Base-by-base conservation (phyloP, 1,140 invertebrate species). In the Scaptodrosophila lebanonensis region DNA sequence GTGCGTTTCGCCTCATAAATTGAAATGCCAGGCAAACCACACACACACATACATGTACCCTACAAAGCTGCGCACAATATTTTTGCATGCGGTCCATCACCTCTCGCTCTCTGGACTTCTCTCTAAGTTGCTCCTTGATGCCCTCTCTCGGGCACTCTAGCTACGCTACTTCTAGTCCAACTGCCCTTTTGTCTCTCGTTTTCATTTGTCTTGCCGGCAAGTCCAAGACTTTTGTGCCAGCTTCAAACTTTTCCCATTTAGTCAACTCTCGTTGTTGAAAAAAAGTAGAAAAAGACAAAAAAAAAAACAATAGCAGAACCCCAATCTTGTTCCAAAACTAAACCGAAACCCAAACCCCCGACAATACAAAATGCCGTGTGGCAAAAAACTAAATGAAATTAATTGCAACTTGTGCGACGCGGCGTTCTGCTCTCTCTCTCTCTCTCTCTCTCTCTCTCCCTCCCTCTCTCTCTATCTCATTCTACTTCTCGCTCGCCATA, bases 201-300 rank as follows among this genome's bases (percentile, higher is more conserved):
- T 69, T 69, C 71, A 66, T 70, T 68, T 75, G 70, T 69, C 65
- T 66, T 75, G 70, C n/a, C n/a, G n/a, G n/a, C n/a, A n/a, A n/a
- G n/a, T 68, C 60, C 70, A 59, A 59, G 69, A 73, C 69, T 73
- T 73, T 65, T 68, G 59, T 68, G 64, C 68, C 64, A 68, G 73
- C 70, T 73, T 73, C 53, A 82, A 82, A 82, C 68, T 82, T 82
- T 82, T 82, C 75, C 73, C 75, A 82, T 82, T 82, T 82, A 79
- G 64, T 59, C 48, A 65, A 65, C 61, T 64, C 56, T 51, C 54
- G 35, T 59, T 50, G 54, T 16, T 30, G 66, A 32, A 40, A 22
- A 20, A 16, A 16, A 47, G 16, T 35, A 35, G 30, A 30, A 13
- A 13, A 25, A 29, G 18, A 16, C 17, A 15, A 27, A 18, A 5